These are phyloP conservation scores for Saccopteryx leptura DNA, from an alignment of 2,113 vertebrate species.

Conservation along the genomic window DNA sequence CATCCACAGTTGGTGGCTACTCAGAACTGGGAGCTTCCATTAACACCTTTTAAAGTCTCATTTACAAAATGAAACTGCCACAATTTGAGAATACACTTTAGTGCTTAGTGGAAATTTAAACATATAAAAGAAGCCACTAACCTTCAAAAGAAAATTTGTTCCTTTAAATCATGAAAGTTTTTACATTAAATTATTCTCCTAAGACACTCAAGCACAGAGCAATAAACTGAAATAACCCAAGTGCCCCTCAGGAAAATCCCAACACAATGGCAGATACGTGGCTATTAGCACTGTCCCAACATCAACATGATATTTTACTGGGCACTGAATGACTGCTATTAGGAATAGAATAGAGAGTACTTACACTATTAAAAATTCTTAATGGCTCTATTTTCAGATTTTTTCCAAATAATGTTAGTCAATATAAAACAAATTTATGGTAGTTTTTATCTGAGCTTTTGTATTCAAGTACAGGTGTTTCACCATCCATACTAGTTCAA, in stretches of 20 bases:
- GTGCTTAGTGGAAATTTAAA: neutral
- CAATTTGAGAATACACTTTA: neutral
- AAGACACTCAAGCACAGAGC: neutral
- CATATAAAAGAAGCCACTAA: neutral
- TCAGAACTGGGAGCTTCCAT: neutral
- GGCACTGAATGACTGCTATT: neutral
- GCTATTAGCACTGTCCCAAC: neutral
- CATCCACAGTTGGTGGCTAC: neutral
- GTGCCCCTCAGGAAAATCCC: neutral
- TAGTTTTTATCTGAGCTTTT: conserved; percentile 2
- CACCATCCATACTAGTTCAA: neutral
- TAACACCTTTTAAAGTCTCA: neutral
- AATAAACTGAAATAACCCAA: neutral
- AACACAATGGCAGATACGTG: neutral
- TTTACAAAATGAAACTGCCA: conserved; percentile 29
- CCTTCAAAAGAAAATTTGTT: conserved; percentile 51
- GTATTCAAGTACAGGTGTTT: neutral
- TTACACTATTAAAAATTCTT: conserved; percentile 36
- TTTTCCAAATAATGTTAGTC: neutral
- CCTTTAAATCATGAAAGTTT: conserved; percentile 49
- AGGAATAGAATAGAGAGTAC: neutral
- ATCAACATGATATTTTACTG: neutral
- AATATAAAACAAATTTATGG: conserved; percentile 37
- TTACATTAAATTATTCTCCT: neutral
- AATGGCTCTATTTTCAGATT: conserved; percentile 17